phyloP scores from a whole-genome alignment of 2,113 vertebrate species.

The Triplophysa siluroides region DNA sequence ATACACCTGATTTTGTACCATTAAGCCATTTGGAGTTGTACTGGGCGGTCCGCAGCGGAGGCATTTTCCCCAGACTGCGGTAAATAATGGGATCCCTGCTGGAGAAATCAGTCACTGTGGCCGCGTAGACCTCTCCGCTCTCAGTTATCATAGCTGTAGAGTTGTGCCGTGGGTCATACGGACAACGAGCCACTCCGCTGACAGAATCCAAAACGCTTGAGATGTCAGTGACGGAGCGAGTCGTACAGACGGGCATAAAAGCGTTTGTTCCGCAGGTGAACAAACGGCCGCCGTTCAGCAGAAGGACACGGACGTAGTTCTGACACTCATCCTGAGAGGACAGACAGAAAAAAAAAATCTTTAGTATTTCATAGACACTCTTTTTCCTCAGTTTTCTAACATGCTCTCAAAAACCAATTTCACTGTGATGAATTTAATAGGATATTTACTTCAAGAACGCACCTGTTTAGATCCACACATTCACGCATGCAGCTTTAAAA shows the following conservation, averaged over 20 bases:
- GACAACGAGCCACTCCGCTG: constrained; percentile 93
- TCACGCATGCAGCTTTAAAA: not conserved
- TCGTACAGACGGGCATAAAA: constrained; percentile 88
- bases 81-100: constrained; percentile 95
- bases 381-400: no score
- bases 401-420: not conserved
- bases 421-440: not conserved
- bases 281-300: constrained; percentile 80
- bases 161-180: constrained; percentile 94
- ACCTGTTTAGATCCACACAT: not conserved
- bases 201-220: constrained; percentile 86
- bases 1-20: constrained; percentile 68
- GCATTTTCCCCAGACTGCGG: constrained; percentile 87
- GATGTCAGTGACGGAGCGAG: constrained; percentile 85
- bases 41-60: constrained; percentile 89
- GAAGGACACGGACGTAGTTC: constrained; percentile 91
- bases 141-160: constrained; percentile 91
- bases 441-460: not conserved
- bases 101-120: constrained; percentile 93
- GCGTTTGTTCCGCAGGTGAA: constrained; percentile 94
- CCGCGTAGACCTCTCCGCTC: constrained; percentile 91
- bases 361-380: no score
- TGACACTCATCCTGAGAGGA: constrained; percentile 89
- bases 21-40: constrained; percentile 99
- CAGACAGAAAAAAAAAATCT: not conserved